A percentile compares a stretch with the other conserved stretches of the same genome.
Evolutionary conservation across 2,113 vertebrate species (phyloP).

Genomic region (Echinops telfairi): DNA sequence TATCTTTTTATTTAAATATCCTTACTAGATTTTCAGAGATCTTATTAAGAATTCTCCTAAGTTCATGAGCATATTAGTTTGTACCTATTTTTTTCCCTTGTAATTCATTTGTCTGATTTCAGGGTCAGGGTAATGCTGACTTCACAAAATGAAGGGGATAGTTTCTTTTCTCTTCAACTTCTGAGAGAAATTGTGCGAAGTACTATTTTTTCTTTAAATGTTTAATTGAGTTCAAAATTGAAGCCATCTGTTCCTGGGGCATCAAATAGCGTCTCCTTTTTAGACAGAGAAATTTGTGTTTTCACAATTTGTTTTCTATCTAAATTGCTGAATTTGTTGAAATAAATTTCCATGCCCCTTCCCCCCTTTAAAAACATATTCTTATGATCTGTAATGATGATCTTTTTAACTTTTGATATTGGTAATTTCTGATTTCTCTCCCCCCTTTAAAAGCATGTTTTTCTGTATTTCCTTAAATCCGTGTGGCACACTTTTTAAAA

Average conservation of each 20-base stretch:
- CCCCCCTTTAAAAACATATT: not conserved
- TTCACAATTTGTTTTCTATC: too few relatives aligned
- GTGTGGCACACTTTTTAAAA: too few relatives aligned
- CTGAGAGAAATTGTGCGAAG: not conserved
- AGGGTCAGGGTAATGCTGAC: not conserved
- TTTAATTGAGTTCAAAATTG: not conserved
- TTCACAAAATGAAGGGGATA: not conserved
- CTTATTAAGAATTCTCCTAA: not conserved
- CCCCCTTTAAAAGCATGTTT: too few relatives aligned
- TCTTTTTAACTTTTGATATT: not conserved
- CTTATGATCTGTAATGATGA: not conserved
- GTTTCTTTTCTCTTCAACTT: not conserved
- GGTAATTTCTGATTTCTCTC: not conserved
- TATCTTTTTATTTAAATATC: not conserved
- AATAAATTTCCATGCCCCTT: too few relatives aligned
- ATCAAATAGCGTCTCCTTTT: not conserved
- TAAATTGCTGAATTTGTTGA: too few relatives aligned
- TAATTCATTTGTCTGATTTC: not conserved
- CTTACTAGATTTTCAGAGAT: not conserved
- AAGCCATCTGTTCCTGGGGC: not conserved
- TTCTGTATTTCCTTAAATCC: too few relatives aligned
- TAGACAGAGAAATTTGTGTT: too few relatives aligned
- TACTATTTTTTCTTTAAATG: not conserved
- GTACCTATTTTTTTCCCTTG: not conserved
- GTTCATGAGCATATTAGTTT: not conserved